Evolutionary conservation across 2,888 invertebrate genomes (phyloP).

Genomic region (Myathropa florea): DNA sequence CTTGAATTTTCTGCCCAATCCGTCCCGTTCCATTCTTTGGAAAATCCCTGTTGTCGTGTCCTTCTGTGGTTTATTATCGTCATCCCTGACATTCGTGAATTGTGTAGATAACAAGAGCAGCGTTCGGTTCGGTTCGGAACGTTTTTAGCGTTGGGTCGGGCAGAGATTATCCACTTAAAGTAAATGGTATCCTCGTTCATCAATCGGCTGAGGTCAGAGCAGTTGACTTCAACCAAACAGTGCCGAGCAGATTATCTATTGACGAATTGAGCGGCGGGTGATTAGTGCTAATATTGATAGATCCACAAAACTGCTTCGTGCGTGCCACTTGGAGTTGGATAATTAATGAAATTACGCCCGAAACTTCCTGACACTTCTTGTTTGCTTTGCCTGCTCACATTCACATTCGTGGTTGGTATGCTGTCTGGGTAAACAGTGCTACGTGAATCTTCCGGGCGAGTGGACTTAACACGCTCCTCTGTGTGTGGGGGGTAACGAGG

Average conservation of each 20-base stretch:
- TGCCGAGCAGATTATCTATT: conserved; percentile 38
- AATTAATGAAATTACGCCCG: conserved; percentile 4
- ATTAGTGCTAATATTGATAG: conserved; percentile 41
- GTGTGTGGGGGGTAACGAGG: not conserved
- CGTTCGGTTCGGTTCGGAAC: not conserved
- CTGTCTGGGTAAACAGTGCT: not conserved
- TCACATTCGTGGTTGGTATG: not conserved
- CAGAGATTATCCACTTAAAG: conserved; percentile 29
- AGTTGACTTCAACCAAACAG: conserved; percentile 21
- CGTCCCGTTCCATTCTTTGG: not conserved
- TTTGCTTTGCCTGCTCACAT: not conserved
- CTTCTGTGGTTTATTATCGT: conserved; percentile 62
- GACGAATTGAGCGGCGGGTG: conserved; percentile 35
- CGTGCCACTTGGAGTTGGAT: not conserved
- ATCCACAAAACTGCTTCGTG: conserved; percentile 3
- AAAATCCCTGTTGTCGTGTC: conserved; percentile 12
- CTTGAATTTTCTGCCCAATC: not conserved
- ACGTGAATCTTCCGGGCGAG: not conserved
- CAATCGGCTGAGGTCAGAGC: conserved; percentile 29
- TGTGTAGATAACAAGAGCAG: conserved; percentile 28
- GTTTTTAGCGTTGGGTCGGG: not conserved
- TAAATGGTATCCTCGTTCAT: conserved; percentile 37
- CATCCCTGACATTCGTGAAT: conserved; percentile 27
- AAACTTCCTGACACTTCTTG: not conserved
- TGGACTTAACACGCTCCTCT: not conserved